Evolutionary conservation across 2,888 invertebrate species (phyloP).

Genomic region (Axea sp.): DNA sequence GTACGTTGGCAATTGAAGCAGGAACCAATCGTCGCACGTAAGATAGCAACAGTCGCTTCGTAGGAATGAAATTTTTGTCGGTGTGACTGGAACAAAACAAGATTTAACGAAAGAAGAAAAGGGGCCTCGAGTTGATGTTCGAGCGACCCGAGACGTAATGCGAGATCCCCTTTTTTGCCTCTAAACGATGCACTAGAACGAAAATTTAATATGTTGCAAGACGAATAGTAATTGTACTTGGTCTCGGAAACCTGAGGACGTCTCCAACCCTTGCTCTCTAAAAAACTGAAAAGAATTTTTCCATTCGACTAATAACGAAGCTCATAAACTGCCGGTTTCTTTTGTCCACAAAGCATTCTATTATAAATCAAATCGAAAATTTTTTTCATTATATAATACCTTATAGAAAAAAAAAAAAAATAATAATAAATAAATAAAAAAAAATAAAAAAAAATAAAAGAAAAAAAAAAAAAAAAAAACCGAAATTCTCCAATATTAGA

Average conservation of each 20-base stretch:
- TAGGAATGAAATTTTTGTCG: slow-evolving; percentile 32
- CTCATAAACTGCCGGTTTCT: slow-evolving; percentile 20
- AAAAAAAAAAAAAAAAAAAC: too few species aligned
- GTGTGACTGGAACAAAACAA: slow-evolving; percentile 47
- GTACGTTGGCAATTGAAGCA: slow-evolving; percentile 40
- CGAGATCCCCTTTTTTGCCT: slow-evolving; percentile 44
- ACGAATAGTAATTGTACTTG: slow-evolving; percentile 38
- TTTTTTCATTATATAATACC: slow-evolving; percentile 30
- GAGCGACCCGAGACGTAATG: slow-evolving; percentile 51
- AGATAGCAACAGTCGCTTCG: slow-evolving; percentile 38
- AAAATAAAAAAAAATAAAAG: too few species aligned
- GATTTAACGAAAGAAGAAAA: slow-evolving; percentile 42
- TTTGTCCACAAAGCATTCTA: slow-evolving; percentile 37
- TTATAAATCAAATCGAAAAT: slow-evolving; percentile 50
- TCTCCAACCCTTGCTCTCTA: slow-evolving; percentile 41
- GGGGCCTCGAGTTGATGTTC: slow-evolving; percentile 42
- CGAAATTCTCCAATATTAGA: too few species aligned
- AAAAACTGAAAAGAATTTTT: slow-evolving; percentile 13
- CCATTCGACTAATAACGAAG: slow-evolving; percentile 14
- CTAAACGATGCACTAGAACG: slow-evolving; percentile 37
- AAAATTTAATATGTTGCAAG: slow-evolving; percentile 56
- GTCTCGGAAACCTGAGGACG: slow-evolving; percentile 19
- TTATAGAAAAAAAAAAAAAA: too few species aligned
- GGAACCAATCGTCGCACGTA: slow-evolving; percentile 48
- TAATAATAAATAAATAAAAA: too few species aligned